Evolutionary conservation across 2,797 vertebrate species (phyloP).

Genomic region (Otus scops): DNA sequence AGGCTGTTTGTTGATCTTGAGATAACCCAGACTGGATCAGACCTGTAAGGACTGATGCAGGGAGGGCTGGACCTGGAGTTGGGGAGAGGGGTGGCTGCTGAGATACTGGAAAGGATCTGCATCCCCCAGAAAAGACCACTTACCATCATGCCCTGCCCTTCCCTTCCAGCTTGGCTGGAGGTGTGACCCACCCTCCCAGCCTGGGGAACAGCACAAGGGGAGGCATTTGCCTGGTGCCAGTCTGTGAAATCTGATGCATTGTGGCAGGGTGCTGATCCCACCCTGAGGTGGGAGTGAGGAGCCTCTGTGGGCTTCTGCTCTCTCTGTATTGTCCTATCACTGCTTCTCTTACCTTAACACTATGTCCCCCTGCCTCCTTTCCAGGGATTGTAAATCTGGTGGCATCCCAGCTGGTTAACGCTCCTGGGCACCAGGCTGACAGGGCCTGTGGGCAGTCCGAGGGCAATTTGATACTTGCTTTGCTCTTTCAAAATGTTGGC

Average conservation of each 20-base stretch:
- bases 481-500: not conserved
- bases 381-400: not conserved
- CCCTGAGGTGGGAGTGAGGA: not conserved
- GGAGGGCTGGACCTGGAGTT: accelerated
- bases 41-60: not conserved
- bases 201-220: accelerated
- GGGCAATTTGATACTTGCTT: not conserved
- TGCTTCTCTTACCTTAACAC: not conserved
- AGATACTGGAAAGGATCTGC: not conserved
- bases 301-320: not conserved
- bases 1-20: not conserved
- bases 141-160: not conserved
- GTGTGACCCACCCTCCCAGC: not conserved
- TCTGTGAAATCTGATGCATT: not conserved
- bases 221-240: not conserved
- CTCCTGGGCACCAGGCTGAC: not conserved
- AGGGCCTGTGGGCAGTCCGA: not conserved
- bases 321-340: not conserved
- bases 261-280: not conserved
- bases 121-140: not conserved
- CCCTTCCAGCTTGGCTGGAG: not conserved
- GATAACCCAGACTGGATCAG: not conserved
- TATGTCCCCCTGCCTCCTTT: not conserved
- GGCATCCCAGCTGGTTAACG: not conserved
- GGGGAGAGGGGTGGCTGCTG: not conserved